Evolutionary conservation across 2,113 vertebrate genomes (phyloP).

Genomic region (Gavia stellata): DNA sequence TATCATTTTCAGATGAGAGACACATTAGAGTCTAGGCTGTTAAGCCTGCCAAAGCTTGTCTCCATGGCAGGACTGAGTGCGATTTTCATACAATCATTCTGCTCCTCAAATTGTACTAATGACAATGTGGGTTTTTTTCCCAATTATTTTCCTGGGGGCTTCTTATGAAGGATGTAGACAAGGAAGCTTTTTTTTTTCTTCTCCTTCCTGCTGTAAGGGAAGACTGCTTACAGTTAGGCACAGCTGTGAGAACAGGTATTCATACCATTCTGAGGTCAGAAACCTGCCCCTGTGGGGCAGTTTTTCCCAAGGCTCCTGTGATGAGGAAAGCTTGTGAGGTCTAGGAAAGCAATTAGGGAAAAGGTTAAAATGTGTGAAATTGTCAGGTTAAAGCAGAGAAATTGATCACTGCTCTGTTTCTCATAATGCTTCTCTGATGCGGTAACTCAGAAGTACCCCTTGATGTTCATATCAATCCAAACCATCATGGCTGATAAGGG

Average conservation of each 20-base stretch:
- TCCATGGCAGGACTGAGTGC: not conserved
- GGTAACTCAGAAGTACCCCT: not conserved
- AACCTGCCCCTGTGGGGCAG: not conserved
- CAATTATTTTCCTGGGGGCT: not conserved
- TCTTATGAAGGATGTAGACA: not conserved
- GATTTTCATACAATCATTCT: not conserved
- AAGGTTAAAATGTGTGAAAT: not conserved
- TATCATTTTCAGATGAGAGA: not conserved
- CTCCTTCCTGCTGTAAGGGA: not conserved
- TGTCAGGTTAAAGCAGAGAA: not conserved
- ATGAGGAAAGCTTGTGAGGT: not conserved
- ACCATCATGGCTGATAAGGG: not conserved
- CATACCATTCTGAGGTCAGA: not conserved
- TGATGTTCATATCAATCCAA: not conserved
- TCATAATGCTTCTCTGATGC: not conserved
- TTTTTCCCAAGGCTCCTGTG: not conserved
- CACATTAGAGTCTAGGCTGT: not conserved
- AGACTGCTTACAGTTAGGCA: not conserved
- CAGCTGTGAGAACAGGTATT: not conserved
- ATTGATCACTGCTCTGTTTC: not conserved
- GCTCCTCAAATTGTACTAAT: not conserved
- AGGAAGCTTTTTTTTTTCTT: not conserved
- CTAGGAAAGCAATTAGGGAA: not conserved
- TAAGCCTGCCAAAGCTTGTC: not conserved
- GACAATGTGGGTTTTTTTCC: not conserved